phyloP scores from a whole-genome alignment of 2,888 invertebrate species.

The Epinotia bilunana region DNA sequence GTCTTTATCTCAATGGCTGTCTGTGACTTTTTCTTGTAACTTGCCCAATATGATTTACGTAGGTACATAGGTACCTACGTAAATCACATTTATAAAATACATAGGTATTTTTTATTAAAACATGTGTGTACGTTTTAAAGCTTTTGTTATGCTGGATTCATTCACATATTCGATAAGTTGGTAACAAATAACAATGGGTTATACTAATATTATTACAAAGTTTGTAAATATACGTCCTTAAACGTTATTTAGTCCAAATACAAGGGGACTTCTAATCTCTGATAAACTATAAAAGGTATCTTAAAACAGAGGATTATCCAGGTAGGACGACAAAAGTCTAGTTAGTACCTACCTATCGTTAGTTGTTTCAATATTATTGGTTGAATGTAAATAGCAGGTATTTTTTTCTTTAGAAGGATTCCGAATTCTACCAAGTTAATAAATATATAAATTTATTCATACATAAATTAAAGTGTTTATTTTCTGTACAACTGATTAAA shows the following conservation, averaged over 20 bases:
- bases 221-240: neutral
- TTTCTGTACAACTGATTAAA: neutral
- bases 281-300: slow-evolving; percentile 13
- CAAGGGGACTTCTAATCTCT: slow-evolving; percentile 14
- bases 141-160: slow-evolving; percentile 25
- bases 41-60: neutral
- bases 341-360: neutral
- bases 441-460: neutral
- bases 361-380: neutral
- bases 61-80: too few species aligned
- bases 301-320: slow-evolving; percentile 12
- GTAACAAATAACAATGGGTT: slow-evolving; percentile 2
- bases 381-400: neutral
- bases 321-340: slow-evolving; percentile 1
- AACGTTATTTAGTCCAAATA: slow-evolving; percentile 8
- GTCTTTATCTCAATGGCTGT: neutral
- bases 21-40: neutral
- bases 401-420: slow-evolving; percentile 37
- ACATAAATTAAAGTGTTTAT: neutral
- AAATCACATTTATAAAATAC: too few species aligned
- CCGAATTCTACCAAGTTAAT: slow-evolving; percentile 2
- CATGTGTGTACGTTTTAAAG: slow-evolving; percentile 33
- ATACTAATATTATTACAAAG: neutral
- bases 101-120: neutral
- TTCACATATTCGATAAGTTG: slow-evolving; percentile 21